Evolutionary conservation across 2,797 vertebrate genomes (phyloP).

Genomic region (Microhierax caerulescens): DNA sequence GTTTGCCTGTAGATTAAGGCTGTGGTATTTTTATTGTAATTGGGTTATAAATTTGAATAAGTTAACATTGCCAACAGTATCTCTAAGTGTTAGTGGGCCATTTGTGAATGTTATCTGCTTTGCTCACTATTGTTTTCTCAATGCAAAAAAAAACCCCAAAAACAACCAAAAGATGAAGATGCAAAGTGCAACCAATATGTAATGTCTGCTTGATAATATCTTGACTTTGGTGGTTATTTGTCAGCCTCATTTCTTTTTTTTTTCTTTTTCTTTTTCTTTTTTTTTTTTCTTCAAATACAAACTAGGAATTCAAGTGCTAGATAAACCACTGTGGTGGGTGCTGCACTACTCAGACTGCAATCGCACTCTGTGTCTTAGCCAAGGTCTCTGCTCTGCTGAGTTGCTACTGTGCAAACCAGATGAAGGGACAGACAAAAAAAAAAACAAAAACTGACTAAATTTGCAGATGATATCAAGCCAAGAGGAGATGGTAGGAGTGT

Average conservation of each 20-base stretch:
- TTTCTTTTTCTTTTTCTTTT: not conserved
- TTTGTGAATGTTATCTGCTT: not conserved
- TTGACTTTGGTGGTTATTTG: not conserved
- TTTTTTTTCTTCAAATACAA: not conserved
- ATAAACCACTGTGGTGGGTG: not conserved
- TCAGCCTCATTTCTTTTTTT: not conserved
- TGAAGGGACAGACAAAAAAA: not conserved
- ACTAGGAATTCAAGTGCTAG: not conserved
- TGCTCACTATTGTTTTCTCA: not conserved
- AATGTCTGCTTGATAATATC: not conserved
- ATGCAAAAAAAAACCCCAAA: not conserved
- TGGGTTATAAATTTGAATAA: not conserved
- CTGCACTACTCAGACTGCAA: not conserved
- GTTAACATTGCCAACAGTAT: not conserved
- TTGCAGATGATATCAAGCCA: not conserved
- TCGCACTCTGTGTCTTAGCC: not conserved
- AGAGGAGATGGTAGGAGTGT: not conserved
- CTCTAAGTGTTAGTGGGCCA: not conserved
- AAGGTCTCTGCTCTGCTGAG: not conserved
- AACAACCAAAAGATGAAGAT: not conserved
- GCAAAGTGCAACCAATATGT: not conserved
- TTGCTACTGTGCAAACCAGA: not conserved
- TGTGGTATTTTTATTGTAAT: not conserved
- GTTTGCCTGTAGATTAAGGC: not conserved
- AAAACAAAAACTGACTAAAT: not conserved